Evolutionary conservation across 2,888 invertebrate genomes (phyloP).

Genomic region (Diplazon laetatorius): DNA sequence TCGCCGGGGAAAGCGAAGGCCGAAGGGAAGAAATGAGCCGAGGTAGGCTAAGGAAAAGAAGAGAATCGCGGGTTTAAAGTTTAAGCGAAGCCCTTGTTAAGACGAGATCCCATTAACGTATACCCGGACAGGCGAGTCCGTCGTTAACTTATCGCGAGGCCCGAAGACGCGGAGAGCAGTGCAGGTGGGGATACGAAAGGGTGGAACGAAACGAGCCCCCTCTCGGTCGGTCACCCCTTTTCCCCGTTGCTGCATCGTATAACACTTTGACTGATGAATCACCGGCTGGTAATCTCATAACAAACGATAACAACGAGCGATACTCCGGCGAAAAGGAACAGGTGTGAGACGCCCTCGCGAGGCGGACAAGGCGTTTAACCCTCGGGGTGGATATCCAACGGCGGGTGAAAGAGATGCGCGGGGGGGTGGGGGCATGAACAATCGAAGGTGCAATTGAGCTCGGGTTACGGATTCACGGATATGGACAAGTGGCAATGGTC

Average conservation of each 20-base stretch:
- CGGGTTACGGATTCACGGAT: slow-evolving; percentile 6
- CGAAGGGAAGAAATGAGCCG: not conserved
- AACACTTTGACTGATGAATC: slow-evolving; percentile 48
- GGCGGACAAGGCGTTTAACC: no score
- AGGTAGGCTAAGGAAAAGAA: slow-evolving; percentile 43
- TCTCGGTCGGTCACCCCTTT: slow-evolving; percentile 9
- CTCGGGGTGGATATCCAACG: no score
- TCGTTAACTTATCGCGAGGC: slow-evolving; percentile 5
- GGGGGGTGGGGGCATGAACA: slow-evolving; percentile 19
- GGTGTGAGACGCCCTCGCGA: no score
- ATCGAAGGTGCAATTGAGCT: slow-evolving; percentile 33
- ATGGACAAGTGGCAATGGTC: not conserved
- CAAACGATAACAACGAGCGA: not conserved
- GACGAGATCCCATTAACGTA: slow-evolving; percentile 78
- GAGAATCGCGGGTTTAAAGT: slow-evolving; percentile 71
- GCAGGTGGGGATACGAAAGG: no score
- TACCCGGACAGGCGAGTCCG: slow-evolving; percentile 35
- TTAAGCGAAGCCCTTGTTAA: slow-evolving; percentile 79
- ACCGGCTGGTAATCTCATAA: slow-evolving; percentile 23
- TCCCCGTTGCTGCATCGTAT: slow-evolving; percentile 20
- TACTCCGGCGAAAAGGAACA: slow-evolving; percentile 29
- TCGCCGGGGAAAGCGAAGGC: no score
- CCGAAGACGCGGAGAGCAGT: no score
- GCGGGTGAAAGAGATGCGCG: no score
- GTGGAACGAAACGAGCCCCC: not conserved